Evolutionary conservation across 1,140 invertebrate species (phyloP), one percentile per base, ranked within the genome.

Genomic region (Octopus sinensis): DNA sequence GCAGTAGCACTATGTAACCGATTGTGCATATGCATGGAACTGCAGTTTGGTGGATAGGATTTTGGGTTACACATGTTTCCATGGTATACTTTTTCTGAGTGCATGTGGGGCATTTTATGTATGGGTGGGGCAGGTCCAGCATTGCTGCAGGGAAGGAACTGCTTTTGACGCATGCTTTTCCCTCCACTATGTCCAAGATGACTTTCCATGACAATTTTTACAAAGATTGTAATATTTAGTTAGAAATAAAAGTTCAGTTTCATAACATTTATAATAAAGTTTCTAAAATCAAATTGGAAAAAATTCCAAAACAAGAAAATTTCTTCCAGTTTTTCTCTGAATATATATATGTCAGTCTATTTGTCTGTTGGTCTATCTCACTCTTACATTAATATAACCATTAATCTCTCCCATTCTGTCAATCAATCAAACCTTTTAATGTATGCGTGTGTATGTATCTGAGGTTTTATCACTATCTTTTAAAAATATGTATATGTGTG

Each of bases 221-320:
- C 30, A 43, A 43, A 43, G 30, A 43, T 43, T 43, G 30, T 43
- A 43, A 43, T 43, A 43, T 43, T 43, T 43, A 43, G 30, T 43
- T 43, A 43, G 30, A 43, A 43, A 43, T 43, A 43, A 43, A 43
- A 43, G 3, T 43, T 43, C 6, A n/a, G 10, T 77, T 13, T 77
- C 43, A 77, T 51, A n/a, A 77, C 43, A 77, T 17, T 77, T 77
- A 51, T 12, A 77, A 12, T n/a, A 77, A n/a, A 77, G 76, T 51
- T 12, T 12, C 13, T 17, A 12, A n/a, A 12, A 12, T 77, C 43
- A 43, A 77, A 77, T 77, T 12, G 12, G 13, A 12, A 17, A 77
- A 43, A 43, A 78, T 6, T n/a, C 53, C 23, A 17, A 43, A 78
- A 78, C 17, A 51, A 51, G 23, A n/a, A 17, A 30, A 7, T 23